phyloP scores from a whole-genome alignment of 2,113 vertebrate genomes.

The Mustela nigripes region DNA sequence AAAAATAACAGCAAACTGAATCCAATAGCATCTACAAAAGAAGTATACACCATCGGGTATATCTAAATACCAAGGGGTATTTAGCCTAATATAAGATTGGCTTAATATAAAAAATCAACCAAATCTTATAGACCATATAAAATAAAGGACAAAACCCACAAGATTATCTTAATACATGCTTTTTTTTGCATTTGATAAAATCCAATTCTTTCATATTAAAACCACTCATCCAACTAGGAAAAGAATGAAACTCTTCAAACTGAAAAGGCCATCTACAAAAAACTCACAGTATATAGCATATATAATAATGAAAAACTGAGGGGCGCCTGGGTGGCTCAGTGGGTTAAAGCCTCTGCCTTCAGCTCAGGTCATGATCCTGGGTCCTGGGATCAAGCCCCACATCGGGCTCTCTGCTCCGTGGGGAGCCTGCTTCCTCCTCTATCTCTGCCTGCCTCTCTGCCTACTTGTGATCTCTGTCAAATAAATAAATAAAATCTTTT shows the following conservation, averaged over 20 bases:
- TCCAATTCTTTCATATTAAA: constrained; percentile 12
- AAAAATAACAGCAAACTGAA: neutral
- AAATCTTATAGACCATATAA: neutral
- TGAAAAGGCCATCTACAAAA: neutral
- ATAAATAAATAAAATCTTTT: too few relatives aligned
- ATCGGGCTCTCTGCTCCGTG: too few relatives aligned
- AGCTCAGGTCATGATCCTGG: too few relatives aligned
- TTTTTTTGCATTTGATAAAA: constrained; percentile 25
- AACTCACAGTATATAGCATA: neutral
- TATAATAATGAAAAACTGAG: neutral
- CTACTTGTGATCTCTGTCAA: too few relatives aligned
- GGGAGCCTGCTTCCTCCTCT: too few relatives aligned
- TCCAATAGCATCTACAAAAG: neutral
- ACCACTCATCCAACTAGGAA: neutral
- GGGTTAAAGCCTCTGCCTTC: too few relatives aligned
- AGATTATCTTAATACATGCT: constrained; percentile 1
- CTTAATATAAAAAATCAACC: neutral
- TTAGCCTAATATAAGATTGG: neutral
- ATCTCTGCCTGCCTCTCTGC: too few relatives aligned
- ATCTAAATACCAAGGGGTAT: neutral
- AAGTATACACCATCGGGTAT: neutral
- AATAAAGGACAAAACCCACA: neutral
- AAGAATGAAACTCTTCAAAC: constrained; percentile 9
- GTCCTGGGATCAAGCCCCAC: too few relatives aligned
- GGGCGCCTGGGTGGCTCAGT: too few relatives aligned